A percentile compares a stretch with the other conserved stretches of the same genome.
These are phyloP conservation scores for Nesospiza acunhae DNA, from an alignment of 2,113 vertebrate genomes.

Conservation along the genomic window DNA sequence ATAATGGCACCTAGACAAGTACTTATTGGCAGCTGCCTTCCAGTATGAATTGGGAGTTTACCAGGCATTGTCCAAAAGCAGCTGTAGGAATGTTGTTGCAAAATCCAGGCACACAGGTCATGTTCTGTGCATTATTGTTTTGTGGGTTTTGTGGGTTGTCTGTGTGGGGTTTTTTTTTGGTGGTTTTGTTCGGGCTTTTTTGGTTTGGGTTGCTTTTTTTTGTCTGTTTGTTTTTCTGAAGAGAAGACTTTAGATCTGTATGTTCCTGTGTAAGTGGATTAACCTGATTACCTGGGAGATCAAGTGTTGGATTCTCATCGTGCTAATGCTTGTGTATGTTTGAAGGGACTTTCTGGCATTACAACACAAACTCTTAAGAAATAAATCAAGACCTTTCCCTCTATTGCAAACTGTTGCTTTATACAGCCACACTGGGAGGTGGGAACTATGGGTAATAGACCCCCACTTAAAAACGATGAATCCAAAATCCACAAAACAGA, in stretches of 20 bases:
- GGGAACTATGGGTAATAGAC: not conserved
- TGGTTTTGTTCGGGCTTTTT: not conserved
- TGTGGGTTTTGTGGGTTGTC: not conserved
- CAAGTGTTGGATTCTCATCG: not conserved
- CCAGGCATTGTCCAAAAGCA: not conserved
- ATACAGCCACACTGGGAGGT: not conserved
- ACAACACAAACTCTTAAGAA: not conserved
- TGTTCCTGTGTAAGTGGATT: not conserved
- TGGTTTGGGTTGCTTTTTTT: not conserved
- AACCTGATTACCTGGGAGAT: not conserved
- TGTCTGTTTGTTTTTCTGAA: not conserved
- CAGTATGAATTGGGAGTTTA: not conserved
- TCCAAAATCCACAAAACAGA: not conserved
- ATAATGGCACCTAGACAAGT: not conserved
- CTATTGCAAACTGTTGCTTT: rapidly evolving
- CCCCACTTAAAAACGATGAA: not conserved
- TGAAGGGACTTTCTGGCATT: not conserved
- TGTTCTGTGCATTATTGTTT: not conserved
- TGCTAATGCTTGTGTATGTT: not conserved
- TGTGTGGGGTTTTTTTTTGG: not conserved
- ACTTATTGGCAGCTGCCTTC: not conserved
- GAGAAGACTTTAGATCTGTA: not conserved
- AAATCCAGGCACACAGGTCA: not conserved
- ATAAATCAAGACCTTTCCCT: not conserved
- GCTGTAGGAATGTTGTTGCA: not conserved